Evolutionary conservation across 2,888 invertebrate species (phyloP), one percentile per base, ranked within the genome.

Genomic region (Rhagophthalmus giganteus): DNA sequence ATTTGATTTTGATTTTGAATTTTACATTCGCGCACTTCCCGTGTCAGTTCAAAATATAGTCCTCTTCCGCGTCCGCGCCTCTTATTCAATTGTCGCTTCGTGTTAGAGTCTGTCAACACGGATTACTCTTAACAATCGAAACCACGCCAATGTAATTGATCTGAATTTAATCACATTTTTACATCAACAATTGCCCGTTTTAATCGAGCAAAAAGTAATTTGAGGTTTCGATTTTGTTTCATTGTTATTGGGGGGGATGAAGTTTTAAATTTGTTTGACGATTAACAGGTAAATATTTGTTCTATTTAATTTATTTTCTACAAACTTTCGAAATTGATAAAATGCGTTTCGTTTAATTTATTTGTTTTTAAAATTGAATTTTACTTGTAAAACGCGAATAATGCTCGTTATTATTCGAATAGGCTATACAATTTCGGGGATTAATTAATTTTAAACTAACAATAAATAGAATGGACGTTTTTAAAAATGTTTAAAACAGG

Each of bases 81-180:
- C 34, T 34, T 34, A 11, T 34, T 34, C 34, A 12, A 8, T 12
- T 37, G 24, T 11, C 16, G 24, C 24, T 20, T 34, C 20, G 16
- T n/a, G 34, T 42, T 33, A 24, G 49, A 46, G 56, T 55, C 59
- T 65, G 60, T 66, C 64, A 70, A 70, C 62, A 70, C 54, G 63
- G 64, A 66, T 69, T 69, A 66, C 66, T 64, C 62, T 62, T 54
- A 55, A 64, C 67, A 65, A 69, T 67, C 55, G n/a, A 49, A 50
- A 54, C 50, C 47, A 35, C 51, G 25, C 47, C 35, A 55, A 61
- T 58, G 62, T 64, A 62, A 67, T 63, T 60, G 64, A 63, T 64
- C 62, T 64, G 63, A 66, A 68, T 71, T 69, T 70, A 71, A 70
- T 70, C 68, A 68, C 66, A 68, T 71, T 71, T 73, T 72, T 69